Evolutionary conservation across 2,888 invertebrate species (phyloP).

Genomic region (Leucophenga montana): DNA sequence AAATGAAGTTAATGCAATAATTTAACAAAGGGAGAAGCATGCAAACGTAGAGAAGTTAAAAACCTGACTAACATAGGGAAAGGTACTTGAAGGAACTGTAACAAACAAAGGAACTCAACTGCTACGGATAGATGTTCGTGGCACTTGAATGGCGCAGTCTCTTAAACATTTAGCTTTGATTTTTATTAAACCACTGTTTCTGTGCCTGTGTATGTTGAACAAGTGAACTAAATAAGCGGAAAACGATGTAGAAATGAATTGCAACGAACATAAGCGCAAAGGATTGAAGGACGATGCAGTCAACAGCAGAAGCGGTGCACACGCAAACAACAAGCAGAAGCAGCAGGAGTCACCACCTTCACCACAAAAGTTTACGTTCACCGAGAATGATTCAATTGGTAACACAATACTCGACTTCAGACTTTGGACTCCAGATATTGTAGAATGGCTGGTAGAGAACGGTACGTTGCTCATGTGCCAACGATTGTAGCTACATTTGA

Average conservation of each 20-base stretch:
- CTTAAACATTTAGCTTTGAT: slow-evolving; percentile 2
- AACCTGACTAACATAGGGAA: neutral
- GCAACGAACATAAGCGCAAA: slow-evolving; percentile 12
- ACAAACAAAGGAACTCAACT: neutral
- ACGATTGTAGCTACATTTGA: too few relatives aligned
- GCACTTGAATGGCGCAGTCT: neutral
- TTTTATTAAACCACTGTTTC: neutral
- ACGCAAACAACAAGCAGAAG: neutral
- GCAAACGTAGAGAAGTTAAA: neutral
- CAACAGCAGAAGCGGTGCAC: neutral
- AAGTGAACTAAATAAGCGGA: slow-evolving; percentile 10
- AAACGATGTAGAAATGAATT: slow-evolving; percentile 26
- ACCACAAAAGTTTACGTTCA: neutral
- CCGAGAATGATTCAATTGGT: slow-evolving; percentile 14
- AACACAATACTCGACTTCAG: neutral
- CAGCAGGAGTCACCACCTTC: neutral
- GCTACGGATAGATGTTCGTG: neutral
- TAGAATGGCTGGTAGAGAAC: neutral
- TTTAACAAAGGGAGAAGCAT: neutral
- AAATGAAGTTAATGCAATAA: neutral
- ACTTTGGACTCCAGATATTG: neutral
- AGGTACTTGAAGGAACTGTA: neutral
- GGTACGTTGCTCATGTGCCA: too few relatives aligned
- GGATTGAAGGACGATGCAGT: neutral
- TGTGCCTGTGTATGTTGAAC: neutral